A percentile compares a stretch with the other conserved stretches of the same genome.
Conservation (phyloP, 2,797 vertebrate species). For the Urophycis tenuis region DNA sequence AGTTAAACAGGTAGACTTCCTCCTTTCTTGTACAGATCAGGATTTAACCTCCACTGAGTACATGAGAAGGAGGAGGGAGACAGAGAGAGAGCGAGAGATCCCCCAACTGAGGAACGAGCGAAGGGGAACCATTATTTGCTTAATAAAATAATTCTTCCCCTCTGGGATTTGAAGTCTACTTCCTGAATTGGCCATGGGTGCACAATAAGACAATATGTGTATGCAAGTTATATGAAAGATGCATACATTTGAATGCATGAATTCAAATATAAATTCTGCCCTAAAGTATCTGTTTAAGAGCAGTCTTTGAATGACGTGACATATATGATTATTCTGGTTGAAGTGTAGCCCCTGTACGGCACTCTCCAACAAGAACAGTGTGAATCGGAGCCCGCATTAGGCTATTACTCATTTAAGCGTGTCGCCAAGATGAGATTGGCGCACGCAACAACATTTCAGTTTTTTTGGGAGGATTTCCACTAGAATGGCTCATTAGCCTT, state of each 20-base stretch:
- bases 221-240: neutral
- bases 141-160: neutral
- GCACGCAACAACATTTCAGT: constrained; percentile 49
- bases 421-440: constrained; percentile 40
- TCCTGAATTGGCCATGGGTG: neutral
- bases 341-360: neutral
- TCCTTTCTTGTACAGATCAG: neutral
- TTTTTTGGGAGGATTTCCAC: constrained; percentile 56
- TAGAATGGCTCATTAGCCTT: constrained; percentile 63
- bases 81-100: constrained; percentile 7
- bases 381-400: constrained; percentile 41
- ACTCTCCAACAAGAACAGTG: constrained; percentile 27
- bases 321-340: constrained; percentile 45
- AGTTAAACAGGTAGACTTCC: neutral
- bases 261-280: neutral
- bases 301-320: no score
- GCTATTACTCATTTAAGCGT: constrained; percentile 39
- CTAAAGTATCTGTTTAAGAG: no score
- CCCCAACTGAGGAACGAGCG: neutral
- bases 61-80: constrained; percentile 6
- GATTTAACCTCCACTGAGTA: no score
- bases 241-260: neutral
- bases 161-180: neutral
- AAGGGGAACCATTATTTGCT: neutral
- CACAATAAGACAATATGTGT: neutral